Evolutionary conservation across 2,888 invertebrate genomes (phyloP).

Genomic region (Coenonympha arcania): DNA sequence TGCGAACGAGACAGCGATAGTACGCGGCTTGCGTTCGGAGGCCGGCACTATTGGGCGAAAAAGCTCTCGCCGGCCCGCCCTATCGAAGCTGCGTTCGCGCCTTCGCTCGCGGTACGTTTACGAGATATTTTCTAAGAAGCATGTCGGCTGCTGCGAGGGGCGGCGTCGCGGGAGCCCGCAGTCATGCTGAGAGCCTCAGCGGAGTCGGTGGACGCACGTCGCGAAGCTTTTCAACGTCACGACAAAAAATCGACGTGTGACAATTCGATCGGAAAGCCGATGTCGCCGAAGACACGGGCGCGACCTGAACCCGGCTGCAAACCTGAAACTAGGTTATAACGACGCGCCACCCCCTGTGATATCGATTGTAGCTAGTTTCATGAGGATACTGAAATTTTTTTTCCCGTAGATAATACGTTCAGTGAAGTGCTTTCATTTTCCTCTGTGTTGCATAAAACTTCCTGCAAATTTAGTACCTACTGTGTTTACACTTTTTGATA

Average conservation of each 20-base stretch:
- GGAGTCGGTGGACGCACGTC: conserved; percentile 68
- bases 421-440: conserved; percentile 59
- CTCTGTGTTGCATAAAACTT: conserved; percentile 43
- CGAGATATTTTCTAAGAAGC: conserved; percentile 65
- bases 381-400: conserved; percentile 58
- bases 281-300: conserved; percentile 41
- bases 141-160: conserved; percentile 67
- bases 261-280: conserved; percentile 53
- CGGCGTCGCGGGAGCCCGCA: conserved; percentile 72
- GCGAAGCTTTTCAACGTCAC: conserved; percentile 60
- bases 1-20: conserved; percentile 42
- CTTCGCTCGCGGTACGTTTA: conserved; percentile 44
- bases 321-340: conserved; percentile 54
- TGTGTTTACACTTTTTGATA: conserved; percentile 14
- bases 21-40: conserved; percentile 30
- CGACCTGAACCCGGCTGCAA: conserved; percentile 38
- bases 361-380: conserved; percentile 47
- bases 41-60: conserved; percentile 60
- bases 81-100: conserved; percentile 65
- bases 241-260: conserved; percentile 62
- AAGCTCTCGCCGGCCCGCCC: conserved; percentile 63
- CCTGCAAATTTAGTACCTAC: conserved; percentile 35
- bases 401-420: conserved; percentile 43
- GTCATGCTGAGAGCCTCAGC: conserved; percentile 73
- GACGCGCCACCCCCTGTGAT: conserved; percentile 62